Evolutionary conservation across 2,888 invertebrate genomes (phyloP), one percentile per base, ranked within the genome.

Genomic region (Catocala nupta): DNA sequence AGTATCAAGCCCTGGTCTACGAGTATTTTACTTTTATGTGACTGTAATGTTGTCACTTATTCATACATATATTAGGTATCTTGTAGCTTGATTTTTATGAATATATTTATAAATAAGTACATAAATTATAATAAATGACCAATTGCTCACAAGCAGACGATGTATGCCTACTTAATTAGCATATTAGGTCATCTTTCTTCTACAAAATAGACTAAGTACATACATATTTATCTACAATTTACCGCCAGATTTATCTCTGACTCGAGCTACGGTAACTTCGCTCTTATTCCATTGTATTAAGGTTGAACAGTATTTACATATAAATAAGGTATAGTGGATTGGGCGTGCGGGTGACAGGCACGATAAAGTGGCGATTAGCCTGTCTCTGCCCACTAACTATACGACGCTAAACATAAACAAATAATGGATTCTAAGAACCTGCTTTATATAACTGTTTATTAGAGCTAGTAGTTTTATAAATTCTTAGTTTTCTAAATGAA

Each of bases 361-460:
- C 87, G 90, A 89, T 89, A 84, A 84, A 88, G 90, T 88, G 88
- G 81, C 87, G 90, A 90, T 90, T 90, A 89, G 90, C 90, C 90
- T 81, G 85, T 85, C 88, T 86, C 90, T 84, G 90, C 87, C 88
- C 78, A 71, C 77, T 70, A 75, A 77, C 81, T 82, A 78, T 68
- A 68, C 65, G 62, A 68, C 65, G 70, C 63, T 70, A 70, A 66
- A 67, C 65, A 68, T 69, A 75, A 68, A 75, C 75, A 73, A 73
- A 77, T 68, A 72, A 66, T 62, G 44, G 63, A 39, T 69, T 59
- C 69, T 59, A 56, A 67, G 67, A 58, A 68, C 16, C 8, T 13
- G 16, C 9, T 10, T 47, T 9, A 10, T 16, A 39, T 7, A 39
- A 39, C 10, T 16, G 5, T 2, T 45, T 45, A 12, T 45, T 45